These are phyloP conservation scores for Neoascia interrupta DNA, from an alignment of 2,888 invertebrate genomes.

Conservation along the genomic window DNA sequence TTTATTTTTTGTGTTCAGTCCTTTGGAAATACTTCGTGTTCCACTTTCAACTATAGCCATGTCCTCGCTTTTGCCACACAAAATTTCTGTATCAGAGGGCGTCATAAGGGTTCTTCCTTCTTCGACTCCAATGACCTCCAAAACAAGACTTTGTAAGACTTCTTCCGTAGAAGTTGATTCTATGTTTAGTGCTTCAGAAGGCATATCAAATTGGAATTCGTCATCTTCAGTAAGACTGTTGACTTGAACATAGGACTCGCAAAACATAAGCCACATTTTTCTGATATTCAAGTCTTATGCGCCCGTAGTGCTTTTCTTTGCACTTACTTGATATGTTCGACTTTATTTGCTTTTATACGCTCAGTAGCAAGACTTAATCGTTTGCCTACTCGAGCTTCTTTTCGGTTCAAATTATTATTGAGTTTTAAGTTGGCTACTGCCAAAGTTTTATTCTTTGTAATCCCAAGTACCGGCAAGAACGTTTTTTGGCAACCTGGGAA, in stretches of 20 bases:
- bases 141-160: conserved; percentile 1
- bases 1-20: not conserved
- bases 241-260: not conserved
- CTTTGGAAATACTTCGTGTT: not conserved
- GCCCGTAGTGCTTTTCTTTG: conserved; percentile 11
- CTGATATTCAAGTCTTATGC: conserved; percentile 2
- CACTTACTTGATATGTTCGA: conserved; percentile 13
- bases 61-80: conserved; percentile 1
- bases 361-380: conserved; percentile 9
- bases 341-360: not conserved
- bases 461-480: conserved; percentile 19
- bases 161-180: conserved; percentile 7
- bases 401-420: conserved; percentile 4
- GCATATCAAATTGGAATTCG: no score
- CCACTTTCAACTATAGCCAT: not conserved
- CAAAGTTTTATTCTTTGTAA: conserved; percentile 8
- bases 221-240: no score
- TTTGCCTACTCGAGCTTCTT: conserved; percentile 8
- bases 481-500: conserved; percentile 18
- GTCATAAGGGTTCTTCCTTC: not conserved
- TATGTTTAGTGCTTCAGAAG: not conserved
- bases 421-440: conserved; percentile 8
- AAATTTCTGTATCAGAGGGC: conserved; percentile 1
- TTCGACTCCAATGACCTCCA: conserved; percentile 11
- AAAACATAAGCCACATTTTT: conserved; percentile 21